phyloP scores from a whole-genome alignment of 2,888 invertebrate species.

The Chrysotoxum bicinctum region DNA sequence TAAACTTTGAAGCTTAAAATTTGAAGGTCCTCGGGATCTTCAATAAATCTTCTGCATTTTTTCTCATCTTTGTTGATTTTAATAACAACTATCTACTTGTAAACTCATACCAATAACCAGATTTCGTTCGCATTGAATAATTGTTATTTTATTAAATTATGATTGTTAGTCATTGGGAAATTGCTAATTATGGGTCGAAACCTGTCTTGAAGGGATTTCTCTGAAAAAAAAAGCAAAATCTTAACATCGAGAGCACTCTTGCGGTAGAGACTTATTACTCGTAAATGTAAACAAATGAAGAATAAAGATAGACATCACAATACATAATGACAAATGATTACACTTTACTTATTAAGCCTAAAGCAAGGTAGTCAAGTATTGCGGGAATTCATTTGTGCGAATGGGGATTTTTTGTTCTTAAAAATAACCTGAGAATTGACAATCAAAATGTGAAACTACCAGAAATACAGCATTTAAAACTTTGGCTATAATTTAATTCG shows the following conservation, averaged over 20 bases:
- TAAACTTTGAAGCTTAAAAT: background rate
- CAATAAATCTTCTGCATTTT: background rate
- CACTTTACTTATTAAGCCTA: background rate
- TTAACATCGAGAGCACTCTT: background rate
- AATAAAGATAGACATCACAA: background rate
- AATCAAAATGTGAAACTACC: conserved; percentile 18
- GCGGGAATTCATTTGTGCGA: background rate
- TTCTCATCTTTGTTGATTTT: background rate
- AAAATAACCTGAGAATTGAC: conserved; percentile 2
- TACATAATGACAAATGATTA: background rate
- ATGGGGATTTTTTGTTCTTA: background rate
- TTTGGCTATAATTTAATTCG: background rate
- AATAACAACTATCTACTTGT: background rate
- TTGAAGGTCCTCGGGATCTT: background rate
- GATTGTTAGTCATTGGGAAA: background rate
- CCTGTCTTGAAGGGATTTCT: background rate
- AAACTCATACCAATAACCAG: background rate
- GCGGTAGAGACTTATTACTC: background rate
- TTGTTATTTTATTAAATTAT: background rate
- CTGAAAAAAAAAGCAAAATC: background rate
- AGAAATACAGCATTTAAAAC: conserved; percentile 19
- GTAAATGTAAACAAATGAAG: conserved; percentile 6
- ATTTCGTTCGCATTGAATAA: background rate
- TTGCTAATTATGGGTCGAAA: background rate
- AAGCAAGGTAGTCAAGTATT: conserved; percentile 2